A percentile compares a stretch with the other conserved stretches of the same genome.
phyloP scores from a whole-genome alignment of 2,113 vertebrate genomes.

The Sakesphorus luctuosus region DNA sequence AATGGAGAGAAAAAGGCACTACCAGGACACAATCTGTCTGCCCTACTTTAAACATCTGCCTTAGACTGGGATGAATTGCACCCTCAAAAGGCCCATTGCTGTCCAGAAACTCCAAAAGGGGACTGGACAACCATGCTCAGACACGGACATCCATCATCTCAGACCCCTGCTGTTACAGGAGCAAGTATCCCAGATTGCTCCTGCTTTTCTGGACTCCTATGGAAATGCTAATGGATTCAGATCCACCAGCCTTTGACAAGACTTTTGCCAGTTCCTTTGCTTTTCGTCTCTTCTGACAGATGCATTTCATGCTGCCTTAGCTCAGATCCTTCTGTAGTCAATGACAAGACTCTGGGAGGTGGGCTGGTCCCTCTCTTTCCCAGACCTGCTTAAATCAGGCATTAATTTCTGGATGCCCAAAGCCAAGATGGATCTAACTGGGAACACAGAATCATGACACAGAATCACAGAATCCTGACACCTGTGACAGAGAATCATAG shows the following conservation, averaged over 20 bases:
- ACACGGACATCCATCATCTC: slow-evolving; percentile 12
- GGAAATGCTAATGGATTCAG: neutral
- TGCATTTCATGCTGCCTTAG: neutral
- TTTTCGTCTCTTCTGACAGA: neutral
- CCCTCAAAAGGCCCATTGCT: slow-evolving; percentile 22
- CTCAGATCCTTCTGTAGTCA: neutral
- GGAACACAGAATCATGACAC: neutral
- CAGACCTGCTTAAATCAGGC: neutral
- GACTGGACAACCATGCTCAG: neutral
- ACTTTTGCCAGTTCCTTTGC: neutral
- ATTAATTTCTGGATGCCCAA: neutral
- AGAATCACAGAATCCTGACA: neutral
- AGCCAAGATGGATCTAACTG: neutral
- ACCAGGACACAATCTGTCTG: slow-evolving; percentile 43
- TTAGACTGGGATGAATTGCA: neutral
- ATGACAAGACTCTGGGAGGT: neutral
- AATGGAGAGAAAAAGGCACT: slow-evolving; percentile 27
- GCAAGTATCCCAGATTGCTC: neutral
- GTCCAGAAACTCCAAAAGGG: neutral
- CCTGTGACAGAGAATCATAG: neutral
- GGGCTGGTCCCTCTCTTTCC: neutral
- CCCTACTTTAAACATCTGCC: slow-evolving; percentile 32
- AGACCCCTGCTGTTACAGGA: neutral
- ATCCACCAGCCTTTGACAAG: neutral
- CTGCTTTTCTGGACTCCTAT: neutral